Evolutionary conservation across 2,888 invertebrate species (phyloP).

Genomic region (Siphonodentalium dalli): DNA sequence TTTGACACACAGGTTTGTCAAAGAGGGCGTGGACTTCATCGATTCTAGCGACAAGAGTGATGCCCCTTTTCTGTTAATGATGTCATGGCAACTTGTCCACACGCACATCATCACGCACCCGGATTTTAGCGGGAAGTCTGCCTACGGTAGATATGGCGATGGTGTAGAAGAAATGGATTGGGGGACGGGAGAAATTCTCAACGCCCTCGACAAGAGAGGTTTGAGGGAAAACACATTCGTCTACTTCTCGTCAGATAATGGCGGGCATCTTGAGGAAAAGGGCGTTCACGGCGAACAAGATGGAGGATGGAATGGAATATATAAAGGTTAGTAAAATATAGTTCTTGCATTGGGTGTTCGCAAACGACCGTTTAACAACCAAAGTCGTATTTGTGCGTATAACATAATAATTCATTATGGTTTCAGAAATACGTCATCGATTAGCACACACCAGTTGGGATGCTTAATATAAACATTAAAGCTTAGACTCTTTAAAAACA

Average conservation of each 20-base stretch:
- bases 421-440: no score
- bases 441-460: no score
- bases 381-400: no score
- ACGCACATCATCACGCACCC: conserved; percentile 73
- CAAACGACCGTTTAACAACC: no score
- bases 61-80: conserved; percentile 66
- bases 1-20: conserved; percentile 54
- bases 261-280: conserved; percentile 65
- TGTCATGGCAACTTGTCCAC: conserved; percentile 73
- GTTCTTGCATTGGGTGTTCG: no score
- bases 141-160: conserved; percentile 68
- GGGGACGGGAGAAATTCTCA: conserved; percentile 67
- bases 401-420: no score
- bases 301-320: conserved; percentile 57
- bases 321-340: no score
- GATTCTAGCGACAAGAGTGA: conserved; percentile 31
- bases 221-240: conserved; percentile 65
- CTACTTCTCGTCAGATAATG: conserved; percentile 69
- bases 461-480: no score
- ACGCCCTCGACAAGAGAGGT: conserved; percentile 53
- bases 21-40: conserved; percentile 52
- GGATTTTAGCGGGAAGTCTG: conserved; percentile 62
- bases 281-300: conserved; percentile 59
- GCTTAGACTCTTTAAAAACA: no score
- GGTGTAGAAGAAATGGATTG: conserved; percentile 69